Percentiles rank a stretch among this genome's conserved stretches.
Conservation (phyloP, 2,113 vertebrate genomes). For the Galemys pyrenaicus region DNA sequence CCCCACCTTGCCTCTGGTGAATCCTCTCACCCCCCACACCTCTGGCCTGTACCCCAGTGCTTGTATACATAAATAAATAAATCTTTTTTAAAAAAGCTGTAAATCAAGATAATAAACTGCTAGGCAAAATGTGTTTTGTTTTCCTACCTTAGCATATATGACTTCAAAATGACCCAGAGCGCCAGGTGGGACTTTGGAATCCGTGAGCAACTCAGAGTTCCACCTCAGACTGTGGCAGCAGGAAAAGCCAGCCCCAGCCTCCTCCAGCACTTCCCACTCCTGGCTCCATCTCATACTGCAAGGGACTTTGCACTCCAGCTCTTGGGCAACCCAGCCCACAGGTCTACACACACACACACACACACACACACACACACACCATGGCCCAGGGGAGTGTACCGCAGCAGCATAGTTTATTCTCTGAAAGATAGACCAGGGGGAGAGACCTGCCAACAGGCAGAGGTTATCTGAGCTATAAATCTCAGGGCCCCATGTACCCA, state of each 20-base stretch:
- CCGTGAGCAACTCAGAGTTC: not conserved
- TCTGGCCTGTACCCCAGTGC: too few relatives aligned
- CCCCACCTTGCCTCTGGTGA: too few relatives aligned
- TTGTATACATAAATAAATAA: too few relatives aligned
- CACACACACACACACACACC: not conserved
- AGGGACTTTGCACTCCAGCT: not conserved
- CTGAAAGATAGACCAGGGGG: not conserved
- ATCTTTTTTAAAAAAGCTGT: too few relatives aligned
- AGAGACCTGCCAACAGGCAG: not conserved
- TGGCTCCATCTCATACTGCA: not conserved
- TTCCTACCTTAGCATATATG: not conserved
- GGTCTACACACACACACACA: not conserved
- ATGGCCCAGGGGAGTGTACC: not conserved
- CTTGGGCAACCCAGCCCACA: not conserved
- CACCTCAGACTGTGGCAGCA: not conserved
- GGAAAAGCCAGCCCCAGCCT: not conserved
- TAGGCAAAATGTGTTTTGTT: not conserved
- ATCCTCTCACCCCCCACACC: too few relatives aligned
- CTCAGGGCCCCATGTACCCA: not conserved
- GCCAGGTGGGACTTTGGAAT: not conserved
- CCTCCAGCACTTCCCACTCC: not conserved
- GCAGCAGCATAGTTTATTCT: not conserved
- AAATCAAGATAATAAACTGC: constrained; percentile 23
- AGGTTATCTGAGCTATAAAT: not conserved
- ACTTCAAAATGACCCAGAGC: not conserved